Conservation (phyloP, 2,888 invertebrate species). For the Leptopilina drosophilae region DNA sequence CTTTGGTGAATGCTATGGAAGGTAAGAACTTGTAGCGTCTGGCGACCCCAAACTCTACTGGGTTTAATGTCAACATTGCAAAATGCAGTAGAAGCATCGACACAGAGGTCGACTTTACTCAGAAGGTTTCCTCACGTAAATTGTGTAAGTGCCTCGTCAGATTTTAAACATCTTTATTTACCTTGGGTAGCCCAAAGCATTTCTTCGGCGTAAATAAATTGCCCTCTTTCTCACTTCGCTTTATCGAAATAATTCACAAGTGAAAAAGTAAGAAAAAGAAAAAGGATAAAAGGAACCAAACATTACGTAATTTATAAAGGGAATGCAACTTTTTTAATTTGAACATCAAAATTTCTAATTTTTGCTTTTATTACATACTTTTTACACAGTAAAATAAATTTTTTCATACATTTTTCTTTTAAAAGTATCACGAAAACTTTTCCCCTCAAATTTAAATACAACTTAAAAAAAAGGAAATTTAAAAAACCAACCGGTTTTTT, state of each 20-base stretch:
- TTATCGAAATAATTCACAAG: neutral
- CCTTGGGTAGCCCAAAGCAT: slow-evolving; percentile 2
- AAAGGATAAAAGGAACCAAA: neutral
- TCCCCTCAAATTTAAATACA: too few species aligned
- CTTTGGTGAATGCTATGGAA: slow-evolving; percentile 12
- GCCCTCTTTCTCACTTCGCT: slow-evolving; percentile 17
- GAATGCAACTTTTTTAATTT: neutral
- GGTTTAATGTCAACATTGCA: slow-evolving; percentile 38
- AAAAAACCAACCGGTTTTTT: too few species aligned
- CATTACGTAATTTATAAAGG: neutral
- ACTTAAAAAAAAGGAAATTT: too few species aligned
- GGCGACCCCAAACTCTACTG: neutral
- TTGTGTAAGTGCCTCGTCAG: slow-evolving; percentile 48
- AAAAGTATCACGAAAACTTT: too few species aligned
- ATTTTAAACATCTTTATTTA: slow-evolving; percentile 46
- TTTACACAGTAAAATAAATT: too few species aligned
- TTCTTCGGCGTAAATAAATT: slow-evolving; percentile 35
- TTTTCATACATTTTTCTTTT: too few species aligned
- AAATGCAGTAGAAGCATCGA: slow-evolving; percentile 39
- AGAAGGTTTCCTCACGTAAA: slow-evolving; percentile 42
- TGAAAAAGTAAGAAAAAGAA: neutral
- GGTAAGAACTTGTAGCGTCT: slow-evolving; percentile 37
- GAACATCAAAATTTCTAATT: neutral
- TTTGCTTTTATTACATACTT: too few species aligned
- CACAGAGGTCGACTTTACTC: slow-evolving; percentile 19